Conservation (phyloP, 2,113 vertebrate species). For the Chloropsis hardwickii region DNA sequence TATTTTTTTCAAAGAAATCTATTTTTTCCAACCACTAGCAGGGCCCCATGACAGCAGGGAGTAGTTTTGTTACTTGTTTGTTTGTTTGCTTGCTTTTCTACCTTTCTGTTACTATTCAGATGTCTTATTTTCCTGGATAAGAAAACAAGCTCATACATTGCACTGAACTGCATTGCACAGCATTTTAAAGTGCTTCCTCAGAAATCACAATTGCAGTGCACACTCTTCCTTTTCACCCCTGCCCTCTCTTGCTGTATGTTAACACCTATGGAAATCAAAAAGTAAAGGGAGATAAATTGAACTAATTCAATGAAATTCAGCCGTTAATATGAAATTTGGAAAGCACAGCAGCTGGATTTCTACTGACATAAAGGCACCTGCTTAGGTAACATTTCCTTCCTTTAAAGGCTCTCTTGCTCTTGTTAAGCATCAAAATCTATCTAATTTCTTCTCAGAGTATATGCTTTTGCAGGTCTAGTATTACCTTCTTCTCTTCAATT, state of each 20-base stretch:
- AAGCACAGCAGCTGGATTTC: not conserved
- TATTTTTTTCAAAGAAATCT: not conserved
- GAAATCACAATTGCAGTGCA: not conserved
- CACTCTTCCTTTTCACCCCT: accelerated
- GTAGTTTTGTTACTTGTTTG: not conserved
- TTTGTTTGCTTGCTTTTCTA: not conserved
- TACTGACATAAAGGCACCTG: not conserved
- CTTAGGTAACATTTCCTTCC: not conserved
- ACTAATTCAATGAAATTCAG: not conserved
- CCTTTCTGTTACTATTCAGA: not conserved
- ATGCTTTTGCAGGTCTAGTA: not conserved
- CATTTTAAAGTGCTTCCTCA: not conserved
- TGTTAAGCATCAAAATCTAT: not conserved
- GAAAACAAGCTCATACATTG: not conserved
- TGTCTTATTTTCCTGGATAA: not conserved
- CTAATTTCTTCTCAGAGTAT: not conserved
- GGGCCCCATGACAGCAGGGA: not conserved
- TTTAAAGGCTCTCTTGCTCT: not conserved
- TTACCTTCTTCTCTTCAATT: slow-evolving; percentile 39
- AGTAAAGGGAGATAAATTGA: not conserved
- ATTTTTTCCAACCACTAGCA: not conserved
- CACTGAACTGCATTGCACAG: not conserved
- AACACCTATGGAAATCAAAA: not conserved
- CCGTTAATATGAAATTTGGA: not conserved
- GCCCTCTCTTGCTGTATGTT: accelerated